Evolutionary conservation across 1,140 invertebrate genomes (phyloP), one percentile per base, ranked within the genome.

Genomic region (Tetragonula clypearis): DNA sequence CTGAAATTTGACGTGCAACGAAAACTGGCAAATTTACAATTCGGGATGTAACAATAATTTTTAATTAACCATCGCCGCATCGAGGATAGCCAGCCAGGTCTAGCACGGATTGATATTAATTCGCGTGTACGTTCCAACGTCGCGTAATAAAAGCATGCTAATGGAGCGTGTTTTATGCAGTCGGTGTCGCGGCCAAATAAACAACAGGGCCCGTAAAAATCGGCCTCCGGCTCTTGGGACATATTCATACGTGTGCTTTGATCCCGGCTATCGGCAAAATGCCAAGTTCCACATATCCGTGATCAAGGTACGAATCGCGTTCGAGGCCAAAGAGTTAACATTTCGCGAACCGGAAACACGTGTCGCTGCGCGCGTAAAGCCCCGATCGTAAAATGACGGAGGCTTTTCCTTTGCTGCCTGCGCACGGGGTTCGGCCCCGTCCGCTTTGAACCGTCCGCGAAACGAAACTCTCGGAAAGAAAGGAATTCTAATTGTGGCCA

Each of bases 201-300:
- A 68, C 81, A 77, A 77, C 81, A 30, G 73, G 41, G 21, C 81
- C 74, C 74, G 30, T 78, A 83, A 83, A 83, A 83, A 83, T 83
- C 82, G 74, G 35, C 49, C 26, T 21, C 30, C 65, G 26, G 6
- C 74, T 23, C 62, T 49, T 41, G 62, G 81, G 81, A 78, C 81
- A 78, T 83, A 69, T 69, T 69, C 80, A 55, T 75, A 66, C 74
- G 65, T 26, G 82, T 69, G 55, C 82, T 83, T 83, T 83, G 82
- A 83, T 78, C 82, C 82, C 75, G 1, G 65, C 19, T 55, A 83
- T 21, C 74, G 82, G 82, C 82, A 83, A 56, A 77, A 78, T 66
- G 82, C 82, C 82, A 83, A 77, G 55, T 78, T 83, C 23, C 82
- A 69, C 82, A 83, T 83, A 83, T 78, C 65, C 55, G 84, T 85